A percentile compares a stretch with the other conserved stretches of the same genome.
Evolutionary conservation across 2,113 vertebrate species (phyloP).

Genomic region (Stigmatopora nigra): DNA sequence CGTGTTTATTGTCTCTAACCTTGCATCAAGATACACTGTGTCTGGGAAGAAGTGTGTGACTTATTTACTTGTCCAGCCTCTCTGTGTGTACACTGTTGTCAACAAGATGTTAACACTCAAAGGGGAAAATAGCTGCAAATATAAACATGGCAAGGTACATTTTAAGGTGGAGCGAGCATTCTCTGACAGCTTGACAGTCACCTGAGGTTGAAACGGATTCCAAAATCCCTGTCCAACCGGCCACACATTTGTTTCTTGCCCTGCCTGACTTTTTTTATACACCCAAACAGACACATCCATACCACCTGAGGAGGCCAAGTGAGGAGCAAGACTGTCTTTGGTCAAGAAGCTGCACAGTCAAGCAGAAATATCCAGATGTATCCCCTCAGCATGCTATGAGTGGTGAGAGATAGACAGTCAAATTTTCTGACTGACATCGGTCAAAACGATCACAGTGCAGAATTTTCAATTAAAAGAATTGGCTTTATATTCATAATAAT

Average conservation of each 20-base stretch:
- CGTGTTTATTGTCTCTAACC: neutral
- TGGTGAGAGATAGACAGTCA: constrained; percentile 61
- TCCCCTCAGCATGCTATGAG: constrained; percentile 62
- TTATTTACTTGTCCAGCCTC: constrained; percentile 63
- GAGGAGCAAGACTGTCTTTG: constrained; percentile 52
- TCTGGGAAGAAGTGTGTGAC: constrained; percentile 47
- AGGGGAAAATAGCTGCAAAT: constrained; percentile 75
- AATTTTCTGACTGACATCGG: constrained; percentile 43
- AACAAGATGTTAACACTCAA: constrained; percentile 72
- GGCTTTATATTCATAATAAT: neutral
- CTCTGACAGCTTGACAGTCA: constrained; percentile 73
- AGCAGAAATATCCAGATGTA: constrained; percentile 66
- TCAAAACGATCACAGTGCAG: constrained; percentile 29
- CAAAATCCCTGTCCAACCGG: constrained; percentile 63
- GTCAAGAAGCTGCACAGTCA: constrained; percentile 64
- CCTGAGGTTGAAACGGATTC: constrained; percentile 67
- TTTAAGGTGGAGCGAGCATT: constrained; percentile 62
- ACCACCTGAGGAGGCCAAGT: constrained; percentile 43
- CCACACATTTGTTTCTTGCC: constrained; percentile 50
- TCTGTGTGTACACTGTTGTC: constrained; percentile 59
- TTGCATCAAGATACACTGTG: constrained; percentile 25
- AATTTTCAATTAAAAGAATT: neutral
- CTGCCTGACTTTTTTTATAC: constrained; percentile 17
- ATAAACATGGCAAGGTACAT: constrained; percentile 72
- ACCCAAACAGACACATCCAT: constrained; percentile 17